These are phyloP conservation scores for Drosophila truncata DNA, from an alignment of 1,140 invertebrate species.

Conservation along the genomic window DNA sequence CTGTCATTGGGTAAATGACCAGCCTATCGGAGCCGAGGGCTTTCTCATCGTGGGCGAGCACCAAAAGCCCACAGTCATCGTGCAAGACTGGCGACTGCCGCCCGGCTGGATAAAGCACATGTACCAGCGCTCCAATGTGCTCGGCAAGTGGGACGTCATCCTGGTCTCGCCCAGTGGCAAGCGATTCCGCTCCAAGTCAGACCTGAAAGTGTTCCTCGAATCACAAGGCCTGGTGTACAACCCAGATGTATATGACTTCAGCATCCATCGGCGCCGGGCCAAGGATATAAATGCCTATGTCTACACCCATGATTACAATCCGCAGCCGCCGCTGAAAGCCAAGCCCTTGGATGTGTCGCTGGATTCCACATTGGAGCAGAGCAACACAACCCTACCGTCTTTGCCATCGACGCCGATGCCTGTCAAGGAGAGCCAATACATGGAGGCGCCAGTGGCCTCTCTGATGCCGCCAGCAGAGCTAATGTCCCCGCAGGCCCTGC, in stretches of 20 bases:
- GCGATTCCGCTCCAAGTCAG: constrained; percentile 88
- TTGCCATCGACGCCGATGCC: constrained; percentile 37
- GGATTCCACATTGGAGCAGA: constrained; percentile 48
- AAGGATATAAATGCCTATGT: constrained; percentile 87
- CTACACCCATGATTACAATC: constrained; percentile 80
- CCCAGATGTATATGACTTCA: constrained; percentile 88
- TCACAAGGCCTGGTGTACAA: constrained; percentile 86
- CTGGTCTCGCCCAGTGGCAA: constrained; percentile 89
- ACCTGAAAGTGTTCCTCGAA: constrained; percentile 87
- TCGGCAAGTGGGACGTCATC: constrained; percentile 93
- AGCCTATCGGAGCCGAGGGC: constrained; percentile 87
- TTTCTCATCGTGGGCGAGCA: constrained; percentile 85
- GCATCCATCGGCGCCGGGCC: constrained; percentile 87
- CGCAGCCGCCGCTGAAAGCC: constrained; percentile 67
- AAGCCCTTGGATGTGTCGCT: constrained; percentile 56
- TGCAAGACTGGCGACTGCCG: constrained; percentile 90
- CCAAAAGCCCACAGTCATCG: constrained; percentile 88
- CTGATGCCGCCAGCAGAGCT: constrained; percentile 75
- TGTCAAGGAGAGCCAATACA: constrained; percentile 66
- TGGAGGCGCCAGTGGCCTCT: constrained; percentile 75
- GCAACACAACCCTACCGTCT: constrained; percentile 30
- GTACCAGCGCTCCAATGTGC: constrained; percentile 89
- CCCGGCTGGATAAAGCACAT: constrained; percentile 92
- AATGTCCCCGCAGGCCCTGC: constrained; percentile 64
- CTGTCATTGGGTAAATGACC: constrained; percentile 88